These are phyloP conservation scores for Drosophila saltans DNA, from an alignment of 1,140 invertebrate genomes.

Conservation along the genomic window DNA sequence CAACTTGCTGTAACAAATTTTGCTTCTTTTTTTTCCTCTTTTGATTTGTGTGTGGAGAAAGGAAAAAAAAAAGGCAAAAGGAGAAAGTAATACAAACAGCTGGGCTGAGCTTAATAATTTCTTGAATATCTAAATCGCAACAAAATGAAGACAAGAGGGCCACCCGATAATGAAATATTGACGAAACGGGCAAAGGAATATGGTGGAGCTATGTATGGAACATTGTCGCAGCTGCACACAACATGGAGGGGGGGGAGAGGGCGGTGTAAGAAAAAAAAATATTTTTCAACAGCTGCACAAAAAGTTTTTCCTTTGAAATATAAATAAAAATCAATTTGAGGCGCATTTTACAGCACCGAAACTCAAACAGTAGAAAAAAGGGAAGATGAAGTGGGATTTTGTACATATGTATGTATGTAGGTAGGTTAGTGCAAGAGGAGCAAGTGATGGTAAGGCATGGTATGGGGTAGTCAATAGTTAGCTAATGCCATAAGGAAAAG, in stretches of 20 bases:
- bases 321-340: conserved; percentile 80
- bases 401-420: neutral
- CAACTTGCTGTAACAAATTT: neutral
- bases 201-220: neutral
- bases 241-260: conserved; percentile 5
- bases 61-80: neutral
- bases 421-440: neutral
- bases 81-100: conserved; percentile 16
- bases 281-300: conserved; percentile 68
- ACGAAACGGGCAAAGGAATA: neutral
- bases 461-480: conserved; percentile 57
- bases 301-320: conserved; percentile 75
- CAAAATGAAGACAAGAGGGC: conserved; percentile 35
- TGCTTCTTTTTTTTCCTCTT: too few relatives aligned
- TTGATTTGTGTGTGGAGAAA: too few relatives aligned
- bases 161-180: conserved; percentile 39
- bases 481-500: conserved; percentile 50
- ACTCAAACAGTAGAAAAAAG: conserved; percentile 58
- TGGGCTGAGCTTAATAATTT: conserved; percentile 37
- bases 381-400: neutral
- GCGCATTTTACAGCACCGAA: conserved; percentile 69
- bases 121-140: conserved; percentile 61
- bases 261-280: conserved; percentile 29
- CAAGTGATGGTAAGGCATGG: neutral
- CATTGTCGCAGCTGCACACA: conserved; percentile 65